Conservation (phyloP, 2,888 invertebrate genomes). For the Rhaphigaster nebulosa region DNA sequence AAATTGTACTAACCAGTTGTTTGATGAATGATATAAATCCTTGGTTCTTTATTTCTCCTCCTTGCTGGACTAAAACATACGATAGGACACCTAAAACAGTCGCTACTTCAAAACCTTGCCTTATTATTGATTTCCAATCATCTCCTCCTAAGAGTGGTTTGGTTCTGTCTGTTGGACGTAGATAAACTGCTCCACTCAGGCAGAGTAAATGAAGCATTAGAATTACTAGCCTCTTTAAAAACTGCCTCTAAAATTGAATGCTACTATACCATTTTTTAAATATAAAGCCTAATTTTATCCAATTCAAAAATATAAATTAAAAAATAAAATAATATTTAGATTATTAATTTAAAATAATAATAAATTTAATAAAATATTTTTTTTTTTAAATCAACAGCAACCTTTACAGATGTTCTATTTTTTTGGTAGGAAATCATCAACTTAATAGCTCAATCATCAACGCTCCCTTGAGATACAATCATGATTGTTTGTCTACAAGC, state of each 20-base stretch:
- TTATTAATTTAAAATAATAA: not conserved
- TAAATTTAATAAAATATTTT: too few relatives aligned
- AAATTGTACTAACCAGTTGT: constrained; percentile 80
- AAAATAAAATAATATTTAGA: too few relatives aligned
- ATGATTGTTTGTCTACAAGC: too few relatives aligned
- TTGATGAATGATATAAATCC: constrained; percentile 90
- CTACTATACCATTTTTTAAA: not conserved
- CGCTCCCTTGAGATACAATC: too few relatives aligned
- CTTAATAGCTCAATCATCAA: too few relatives aligned
- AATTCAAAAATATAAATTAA: too few relatives aligned
- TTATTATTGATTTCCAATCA: constrained; percentile 70
- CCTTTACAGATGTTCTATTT: too few relatives aligned
- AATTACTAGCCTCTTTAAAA: constrained; percentile 90
- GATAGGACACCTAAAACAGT: constrained; percentile 88
- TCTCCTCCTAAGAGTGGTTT: constrained; percentile 73
- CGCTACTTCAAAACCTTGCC: constrained; percentile 86
- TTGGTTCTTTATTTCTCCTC: constrained; percentile 94
- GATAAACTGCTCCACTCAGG: constrained; percentile 91
- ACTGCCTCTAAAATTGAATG: constrained; percentile 79
- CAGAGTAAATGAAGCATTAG: constrained; percentile 88
- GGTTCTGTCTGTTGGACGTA: constrained; percentile 81
- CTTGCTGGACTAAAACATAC: constrained; percentile 92
- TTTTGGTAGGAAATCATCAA: too few relatives aligned
- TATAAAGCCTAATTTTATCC: not conserved
- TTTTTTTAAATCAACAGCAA: too few relatives aligned